Conservation (phyloP, 2,888 invertebrate species). For the Carcina quercana region DNA sequence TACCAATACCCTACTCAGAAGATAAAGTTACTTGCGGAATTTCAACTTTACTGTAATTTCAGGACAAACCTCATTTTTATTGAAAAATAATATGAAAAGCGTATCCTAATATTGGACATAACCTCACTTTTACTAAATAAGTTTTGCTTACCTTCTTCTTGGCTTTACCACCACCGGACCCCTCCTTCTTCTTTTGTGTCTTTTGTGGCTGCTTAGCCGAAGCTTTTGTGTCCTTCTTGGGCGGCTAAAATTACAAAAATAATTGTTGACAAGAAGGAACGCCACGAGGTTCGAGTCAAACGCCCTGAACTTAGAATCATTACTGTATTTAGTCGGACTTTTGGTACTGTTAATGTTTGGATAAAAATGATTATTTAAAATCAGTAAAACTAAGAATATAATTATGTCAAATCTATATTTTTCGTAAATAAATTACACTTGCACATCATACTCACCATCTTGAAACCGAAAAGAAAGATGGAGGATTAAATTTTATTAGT, state of each 20-base stretch:
- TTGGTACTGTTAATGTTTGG: too few relatives aligned
- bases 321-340: too few relatives aligned
- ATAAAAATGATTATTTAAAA: too few relatives aligned
- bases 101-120: too few relatives aligned
- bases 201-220: constrained; percentile 95
- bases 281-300: constrained; percentile 53
- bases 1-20: too few relatives aligned
- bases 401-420: constrained; percentile 1
- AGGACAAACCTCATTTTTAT: too few relatives aligned
- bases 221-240: constrained; percentile 94
- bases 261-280: constrained; percentile 30
- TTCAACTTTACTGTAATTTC: too few relatives aligned
- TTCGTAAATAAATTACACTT: constrained; percentile 9
- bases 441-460: constrained; percentile 59
- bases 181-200: constrained; percentile 96
- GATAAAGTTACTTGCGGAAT: too few relatives aligned
- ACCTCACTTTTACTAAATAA: constrained; percentile 40
- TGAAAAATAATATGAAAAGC: too few relatives aligned
- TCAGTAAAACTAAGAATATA: not conserved
- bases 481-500: constrained; percentile 21
- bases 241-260: constrained; percentile 80
- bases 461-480: constrained; percentile 60
- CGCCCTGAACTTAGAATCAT: not conserved
- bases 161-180: constrained; percentile 95
- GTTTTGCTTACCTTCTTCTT: constrained; percentile 89